Evolutionary conservation across 2,888 invertebrate genomes (phyloP).

Genomic region (Cantharis rustica): DNA sequence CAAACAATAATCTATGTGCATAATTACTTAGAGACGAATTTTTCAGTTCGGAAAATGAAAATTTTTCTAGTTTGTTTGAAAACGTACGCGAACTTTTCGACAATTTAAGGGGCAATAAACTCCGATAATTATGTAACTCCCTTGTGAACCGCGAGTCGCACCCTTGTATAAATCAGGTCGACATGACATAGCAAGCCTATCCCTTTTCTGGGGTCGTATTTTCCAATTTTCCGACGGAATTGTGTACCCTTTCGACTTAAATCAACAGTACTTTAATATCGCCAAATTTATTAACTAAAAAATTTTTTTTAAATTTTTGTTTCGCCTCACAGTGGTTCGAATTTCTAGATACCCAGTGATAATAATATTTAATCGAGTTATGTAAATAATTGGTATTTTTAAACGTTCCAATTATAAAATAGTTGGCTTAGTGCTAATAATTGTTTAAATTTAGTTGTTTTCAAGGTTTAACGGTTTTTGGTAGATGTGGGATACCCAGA

Average conservation of each 20-base stretch:
- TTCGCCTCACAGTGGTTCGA: not conserved
- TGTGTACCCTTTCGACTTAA: not conserved
- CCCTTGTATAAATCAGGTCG: conserved; percentile 11
- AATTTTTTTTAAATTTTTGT: not conserved
- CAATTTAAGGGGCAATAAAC: conserved; percentile 9
- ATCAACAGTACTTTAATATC: not conserved
- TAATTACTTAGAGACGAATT: not conserved
- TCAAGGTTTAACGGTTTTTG: not conserved
- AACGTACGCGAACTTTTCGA: not conserved
- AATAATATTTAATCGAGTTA: not conserved
- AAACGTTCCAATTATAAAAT: conserved; percentile 1
- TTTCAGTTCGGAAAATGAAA: not conserved
- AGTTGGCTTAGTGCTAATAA: not conserved
- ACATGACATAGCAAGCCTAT: conserved; percentile 1
- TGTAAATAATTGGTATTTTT: not conserved
- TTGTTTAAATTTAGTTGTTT: not conserved
- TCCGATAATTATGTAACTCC: conserved; percentile 3
- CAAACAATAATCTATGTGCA: no score
- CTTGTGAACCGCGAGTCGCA: not conserved
- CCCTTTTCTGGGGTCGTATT: conserved; percentile 4
- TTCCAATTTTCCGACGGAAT: conserved; percentile 9
- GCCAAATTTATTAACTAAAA: not conserved
- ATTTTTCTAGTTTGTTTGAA: not conserved
- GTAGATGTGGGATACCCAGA: not conserved
- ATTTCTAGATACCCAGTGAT: not conserved